Conservation (phyloP, 2,888 invertebrate genomes). For the Chesias legatella region DNA sequence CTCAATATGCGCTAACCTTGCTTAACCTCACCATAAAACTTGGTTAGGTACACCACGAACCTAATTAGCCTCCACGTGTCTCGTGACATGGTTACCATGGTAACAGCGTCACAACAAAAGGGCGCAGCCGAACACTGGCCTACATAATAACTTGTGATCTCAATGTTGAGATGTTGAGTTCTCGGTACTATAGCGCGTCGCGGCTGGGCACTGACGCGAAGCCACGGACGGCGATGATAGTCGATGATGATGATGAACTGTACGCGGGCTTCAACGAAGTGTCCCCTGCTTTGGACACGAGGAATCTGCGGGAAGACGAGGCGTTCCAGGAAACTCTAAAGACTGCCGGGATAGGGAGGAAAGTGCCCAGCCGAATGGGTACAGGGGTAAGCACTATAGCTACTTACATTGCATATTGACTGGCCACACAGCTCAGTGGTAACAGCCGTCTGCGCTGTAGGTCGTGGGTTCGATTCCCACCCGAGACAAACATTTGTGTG, state of each 20-base stretch:
- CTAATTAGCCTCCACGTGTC: constrained; percentile 6
- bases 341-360: constrained; percentile 85
- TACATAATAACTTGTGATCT: no score
- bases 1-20: no score
- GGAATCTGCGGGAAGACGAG: constrained; percentile 86
- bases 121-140: no score
- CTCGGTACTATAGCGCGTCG: constrained; percentile 65
- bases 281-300: constrained; percentile 82
- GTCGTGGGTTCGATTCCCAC: no score
- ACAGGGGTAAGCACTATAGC: constrained; percentile 56
- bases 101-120: constrained; percentile 73
- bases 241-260: constrained; percentile 82
- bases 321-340: constrained; percentile 88
- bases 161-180: constrained; percentile 54
- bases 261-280: constrained; percentile 86
- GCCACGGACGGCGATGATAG: constrained; percentile 60
- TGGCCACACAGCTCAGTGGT: neutral
- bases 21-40: no score
- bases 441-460: no score
- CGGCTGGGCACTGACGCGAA: constrained; percentile 60
- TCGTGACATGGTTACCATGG: constrained; percentile 47
- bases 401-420: no score
- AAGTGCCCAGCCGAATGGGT: constrained; percentile 79
- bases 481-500: no score
- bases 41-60: no score